Percentiles rank a stretch among this genome's conserved stretches.
Conservation (phyloP, 2,888 invertebrate species). For the Himalopsyche tibetana region DNA sequence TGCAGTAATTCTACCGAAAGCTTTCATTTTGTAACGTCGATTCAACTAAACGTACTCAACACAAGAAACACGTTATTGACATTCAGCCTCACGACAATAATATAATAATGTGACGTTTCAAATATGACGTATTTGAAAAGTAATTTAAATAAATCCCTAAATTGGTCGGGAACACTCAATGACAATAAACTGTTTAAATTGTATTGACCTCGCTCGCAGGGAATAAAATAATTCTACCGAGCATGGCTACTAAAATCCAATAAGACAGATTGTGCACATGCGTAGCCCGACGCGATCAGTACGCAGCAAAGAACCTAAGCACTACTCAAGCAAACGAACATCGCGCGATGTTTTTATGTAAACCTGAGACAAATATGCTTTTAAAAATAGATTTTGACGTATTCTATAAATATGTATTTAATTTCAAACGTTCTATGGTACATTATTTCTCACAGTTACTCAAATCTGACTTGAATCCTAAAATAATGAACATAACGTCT, state of each 20-base stretch:
- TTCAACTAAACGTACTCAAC: not conserved
- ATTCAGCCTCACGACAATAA: not conserved
- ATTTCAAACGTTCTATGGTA: not conserved
- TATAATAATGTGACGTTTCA: not conserved
- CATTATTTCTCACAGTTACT: no score
- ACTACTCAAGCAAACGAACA: not conserved
- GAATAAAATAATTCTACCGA: slow-evolving; percentile 5
- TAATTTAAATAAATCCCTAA: slow-evolving; percentile 43
- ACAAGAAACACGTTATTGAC: slow-evolving; percentile 17
- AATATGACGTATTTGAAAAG: slow-evolving; percentile 1
- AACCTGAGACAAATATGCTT: not conserved
- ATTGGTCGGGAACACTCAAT: slow-evolving; percentile 47
- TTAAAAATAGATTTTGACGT: not conserved
- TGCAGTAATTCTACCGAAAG: not conserved
- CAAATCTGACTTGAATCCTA: no score
- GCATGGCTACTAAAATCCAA: slow-evolving; percentile 37
- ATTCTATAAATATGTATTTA: not conserved
- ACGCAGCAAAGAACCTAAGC: not conserved
- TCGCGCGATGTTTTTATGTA: not conserved
- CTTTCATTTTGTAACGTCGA: slow-evolving; percentile 2
- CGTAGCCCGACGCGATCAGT: not conserved
- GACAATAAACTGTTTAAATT: slow-evolving; percentile 52
- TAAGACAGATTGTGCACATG: slow-evolving; percentile 28
- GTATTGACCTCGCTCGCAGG: slow-evolving; percentile 55
- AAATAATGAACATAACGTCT: no score